Evolutionary conservation across 2,888 invertebrate genomes (phyloP).

Genomic region (Toxonevra muliebris): DNA sequence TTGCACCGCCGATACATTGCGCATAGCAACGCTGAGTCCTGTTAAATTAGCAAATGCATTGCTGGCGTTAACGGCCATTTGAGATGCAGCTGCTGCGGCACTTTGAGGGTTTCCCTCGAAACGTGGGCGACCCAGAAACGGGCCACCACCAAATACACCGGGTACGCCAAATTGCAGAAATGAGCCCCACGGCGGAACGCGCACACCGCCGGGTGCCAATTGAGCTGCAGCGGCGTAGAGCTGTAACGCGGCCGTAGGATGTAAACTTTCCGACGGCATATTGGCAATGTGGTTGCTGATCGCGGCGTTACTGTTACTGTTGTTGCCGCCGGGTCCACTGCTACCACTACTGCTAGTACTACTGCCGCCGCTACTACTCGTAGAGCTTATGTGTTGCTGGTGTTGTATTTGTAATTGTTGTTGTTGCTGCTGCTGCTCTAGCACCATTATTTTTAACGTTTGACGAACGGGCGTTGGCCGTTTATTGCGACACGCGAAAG

Average conservation of each 20-base stretch:
- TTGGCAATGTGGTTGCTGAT: conserved; percentile 28
- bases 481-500: background rate
- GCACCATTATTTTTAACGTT: conserved; percentile 51
- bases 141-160: conserved; percentile 59
- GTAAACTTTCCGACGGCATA: conserved; percentile 61
- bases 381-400: conserved; percentile 27
- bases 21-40: conserved; percentile 60
- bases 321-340: conserved; percentile 19
- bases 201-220: conserved; percentile 60
- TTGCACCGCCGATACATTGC: conserved; percentile 61
- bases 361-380: conserved; percentile 35
- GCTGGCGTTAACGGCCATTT: conserved; percentile 60
- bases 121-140: conserved; percentile 57
- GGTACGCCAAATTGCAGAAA: conserved; percentile 62
- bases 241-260: conserved; percentile 61
- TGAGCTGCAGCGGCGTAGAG: conserved; percentile 62
- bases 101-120: conserved; percentile 55
- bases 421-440: conserved; percentile 50
- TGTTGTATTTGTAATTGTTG: conserved; percentile 36
- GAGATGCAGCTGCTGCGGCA: conserved; percentile 56
- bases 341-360: conserved; percentile 25
- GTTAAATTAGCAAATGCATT: conserved; percentile 62
- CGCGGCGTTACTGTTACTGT: conserved; percentile 27
- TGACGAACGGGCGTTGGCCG: background rate
- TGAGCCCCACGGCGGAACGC: conserved; percentile 61